phyloP scores from a whole-genome alignment of 2,888 invertebrate genomes.

The Apodemia duryi region DNA sequence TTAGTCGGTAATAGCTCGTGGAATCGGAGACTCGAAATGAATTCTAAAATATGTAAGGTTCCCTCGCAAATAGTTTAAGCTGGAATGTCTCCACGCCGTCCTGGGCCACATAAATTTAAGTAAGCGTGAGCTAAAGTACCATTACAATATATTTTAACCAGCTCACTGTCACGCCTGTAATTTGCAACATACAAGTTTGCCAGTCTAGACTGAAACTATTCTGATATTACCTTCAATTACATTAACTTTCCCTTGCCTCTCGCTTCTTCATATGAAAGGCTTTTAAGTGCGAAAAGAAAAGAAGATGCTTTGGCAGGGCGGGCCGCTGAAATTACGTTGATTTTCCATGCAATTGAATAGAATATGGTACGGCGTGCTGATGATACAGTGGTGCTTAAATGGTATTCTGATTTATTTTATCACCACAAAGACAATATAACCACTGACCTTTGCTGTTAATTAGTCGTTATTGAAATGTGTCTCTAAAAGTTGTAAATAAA shows the following conservation, averaged over 20 bases:
- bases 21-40: conserved; percentile 26
- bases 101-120: conserved; percentile 50
- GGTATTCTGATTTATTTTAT: conserved; percentile 34
- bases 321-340: conserved; percentile 60
- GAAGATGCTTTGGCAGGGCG: conserved; percentile 41
- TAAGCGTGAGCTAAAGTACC: conserved; percentile 48
- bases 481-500: no score
- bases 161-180: conserved; percentile 55
- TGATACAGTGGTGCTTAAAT: conserved; percentile 55
- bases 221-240: conserved; percentile 67
- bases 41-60: conserved; percentile 26
- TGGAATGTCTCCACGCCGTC: conserved; percentile 37
- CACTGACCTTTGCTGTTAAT: not conserved
- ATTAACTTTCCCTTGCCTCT: conserved; percentile 43
- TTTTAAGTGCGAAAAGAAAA: conserved; percentile 39
- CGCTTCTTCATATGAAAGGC: conserved; percentile 35
- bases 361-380: conserved; percentile 67
- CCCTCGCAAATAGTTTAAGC: conserved; percentile 33
- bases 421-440: not conserved
- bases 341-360: conserved; percentile 76
- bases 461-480: no score
- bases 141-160: conserved; percentile 59
- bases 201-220: conserved; percentile 75
- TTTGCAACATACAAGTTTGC: conserved; percentile 59
- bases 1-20: conserved; percentile 24